phyloP scores from a whole-genome alignment of 2,113 vertebrate species.

The Benitochromis conjunctus region DNA sequence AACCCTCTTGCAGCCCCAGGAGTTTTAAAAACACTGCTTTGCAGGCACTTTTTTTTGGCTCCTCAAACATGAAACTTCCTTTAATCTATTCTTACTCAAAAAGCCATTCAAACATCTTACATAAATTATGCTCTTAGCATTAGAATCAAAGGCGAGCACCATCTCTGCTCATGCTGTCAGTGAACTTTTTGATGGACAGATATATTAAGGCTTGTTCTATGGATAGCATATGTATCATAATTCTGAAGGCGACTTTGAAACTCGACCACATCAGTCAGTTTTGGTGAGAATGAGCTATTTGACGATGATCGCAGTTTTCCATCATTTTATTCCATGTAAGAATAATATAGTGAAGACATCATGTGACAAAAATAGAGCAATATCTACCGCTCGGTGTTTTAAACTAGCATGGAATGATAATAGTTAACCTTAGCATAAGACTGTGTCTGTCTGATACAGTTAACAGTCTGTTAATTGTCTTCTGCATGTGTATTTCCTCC shows the following conservation, averaged over 20 bases:
- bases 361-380: neutral
- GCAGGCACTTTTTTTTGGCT: conserved; percentile 59
- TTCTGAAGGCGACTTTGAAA: conserved; percentile 53
- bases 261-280: conserved; percentile 3
- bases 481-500: neutral
- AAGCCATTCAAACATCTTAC: conserved; percentile 78
- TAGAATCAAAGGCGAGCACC: conserved; percentile 73
- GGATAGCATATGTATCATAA: conserved; percentile 55
- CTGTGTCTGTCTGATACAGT: neutral
- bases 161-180: conserved; percentile 59
- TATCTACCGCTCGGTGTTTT: neutral
- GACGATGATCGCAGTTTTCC: neutral
- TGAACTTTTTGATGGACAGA: conserved; percentile 71
- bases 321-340: neutral
- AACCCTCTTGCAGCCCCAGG: conserved; percentile 55
- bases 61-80: conserved; percentile 66
- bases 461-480: neutral
- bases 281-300: neutral
- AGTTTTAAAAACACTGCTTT: conserved; percentile 63
- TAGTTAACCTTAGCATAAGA: neutral
- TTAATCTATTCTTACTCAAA: conserved; percentile 76
- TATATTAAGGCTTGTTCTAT: conserved; percentile 49
- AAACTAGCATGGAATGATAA: neutral
- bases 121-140: conserved; percentile 82
- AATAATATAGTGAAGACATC: neutral